Conservation (phyloP, 2,113 vertebrate genomes). For the Diglossa brunneiventris region DNA sequence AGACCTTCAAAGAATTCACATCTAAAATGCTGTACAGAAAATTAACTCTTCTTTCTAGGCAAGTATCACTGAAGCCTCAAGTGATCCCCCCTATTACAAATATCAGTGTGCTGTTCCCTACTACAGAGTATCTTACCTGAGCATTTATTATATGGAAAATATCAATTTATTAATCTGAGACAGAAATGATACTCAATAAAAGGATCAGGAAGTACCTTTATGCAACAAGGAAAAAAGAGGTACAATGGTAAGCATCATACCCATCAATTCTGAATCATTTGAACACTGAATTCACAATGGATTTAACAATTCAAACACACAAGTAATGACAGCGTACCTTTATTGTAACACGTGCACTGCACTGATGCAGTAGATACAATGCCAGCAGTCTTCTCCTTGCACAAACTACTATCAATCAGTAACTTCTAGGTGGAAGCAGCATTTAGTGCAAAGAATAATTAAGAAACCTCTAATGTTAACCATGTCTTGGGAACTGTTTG, state of each 20-base stretch:
- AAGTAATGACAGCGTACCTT: conserved; percentile 45
- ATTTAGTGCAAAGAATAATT: conserved; percentile 66
- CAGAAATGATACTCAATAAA: neutral
- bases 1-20: neutral
- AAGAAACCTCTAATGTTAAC: conserved; percentile 24
- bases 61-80: neutral
- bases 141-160: neutral
- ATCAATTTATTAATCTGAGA: neutral
- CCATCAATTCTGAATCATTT: neutral
- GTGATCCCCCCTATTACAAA: neutral
- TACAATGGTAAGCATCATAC: neutral
- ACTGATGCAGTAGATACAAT: conserved; percentile 31
- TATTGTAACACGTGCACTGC: conserved; percentile 55
- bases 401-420: conserved; percentile 41
- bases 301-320: neutral
- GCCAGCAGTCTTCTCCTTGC: conserved; percentile 52
- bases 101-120: neutral
- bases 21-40: neutral
- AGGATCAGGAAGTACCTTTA: neutral
- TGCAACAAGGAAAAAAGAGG: neutral
- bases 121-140: neutral
- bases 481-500: neutral
- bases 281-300: neutral
- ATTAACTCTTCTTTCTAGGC: neutral
- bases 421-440: conserved; percentile 59